These are phyloP conservation scores for Campaea margaritaria DNA, from an alignment of 2,888 invertebrate species.

Conservation along the genomic window DNA sequence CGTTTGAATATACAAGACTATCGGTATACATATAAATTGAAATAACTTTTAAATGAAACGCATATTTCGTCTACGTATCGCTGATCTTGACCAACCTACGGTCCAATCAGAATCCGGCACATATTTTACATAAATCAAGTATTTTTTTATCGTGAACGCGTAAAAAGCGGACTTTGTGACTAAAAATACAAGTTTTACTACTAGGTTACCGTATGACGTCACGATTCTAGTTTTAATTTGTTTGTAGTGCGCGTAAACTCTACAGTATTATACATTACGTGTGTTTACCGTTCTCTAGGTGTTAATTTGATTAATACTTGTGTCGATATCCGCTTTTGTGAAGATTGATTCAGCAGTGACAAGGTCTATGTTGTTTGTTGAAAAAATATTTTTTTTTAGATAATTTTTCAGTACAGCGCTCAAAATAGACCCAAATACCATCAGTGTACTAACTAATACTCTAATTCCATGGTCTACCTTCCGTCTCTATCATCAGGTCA, in stretches of 20 bases:
- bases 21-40: no score
- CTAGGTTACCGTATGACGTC: slow-evolving; percentile 32
- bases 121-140: slow-evolving; percentile 12
- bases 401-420: no score
- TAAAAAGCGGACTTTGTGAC: slow-evolving; percentile 6
- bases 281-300: slow-evolving; percentile 22
- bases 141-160: neutral
- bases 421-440: no score
- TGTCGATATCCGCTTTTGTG: slow-evolving; percentile 13
- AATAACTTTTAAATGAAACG: no score
- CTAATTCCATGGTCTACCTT: no score
- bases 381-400: no score
- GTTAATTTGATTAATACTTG: slow-evolving; percentile 36
- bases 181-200: slow-evolving; percentile 36
- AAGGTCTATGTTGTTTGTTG: neutral
- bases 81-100: neutral
- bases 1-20: no score
- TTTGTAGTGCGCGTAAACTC: slow-evolving; percentile 33
- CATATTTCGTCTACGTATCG: neutral
- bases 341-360: slow-evolving; percentile 2
- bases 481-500: no score
- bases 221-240: slow-evolving; percentile 35
- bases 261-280: slow-evolving; percentile 14
- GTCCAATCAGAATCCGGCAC: neutral
- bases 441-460: no score